Evolutionary conservation across 2,797 vertebrate species (phyloP), one percentile per base, ranked within the genome.

Genomic region (Syngnathus rostellatus): DNA sequence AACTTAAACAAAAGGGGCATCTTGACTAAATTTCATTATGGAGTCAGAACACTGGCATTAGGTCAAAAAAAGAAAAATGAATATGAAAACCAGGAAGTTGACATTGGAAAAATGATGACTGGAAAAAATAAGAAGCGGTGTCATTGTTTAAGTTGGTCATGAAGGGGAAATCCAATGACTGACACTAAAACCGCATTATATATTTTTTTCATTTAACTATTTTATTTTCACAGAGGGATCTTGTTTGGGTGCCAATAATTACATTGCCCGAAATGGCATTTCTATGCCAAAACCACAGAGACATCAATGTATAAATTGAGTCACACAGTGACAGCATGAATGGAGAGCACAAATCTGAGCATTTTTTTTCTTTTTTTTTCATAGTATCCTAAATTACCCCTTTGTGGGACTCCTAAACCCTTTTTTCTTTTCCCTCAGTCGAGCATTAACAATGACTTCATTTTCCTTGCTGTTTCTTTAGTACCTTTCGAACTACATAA

Each of bases 1-100:
- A 66, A 53, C 62, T 0, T 64, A 2, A 64, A 41, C 41, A 21
- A 46, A 70, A 62, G 45, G 60, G 58, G 17, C 53, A 55, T 31
- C 16, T 57, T 37, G 10, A 37, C 14, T 19, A 38, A 38, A 37
- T 38, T 38, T 17, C 31, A 37, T 58, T 17, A 31, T 3, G 3
- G 54, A 17, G 54, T 31, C 25, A 57, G 55, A 58, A 16, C 55
- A 55, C 21, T 55, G 2, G 6, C 25, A 38, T 58, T 37, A 48
- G 46, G 46, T 48, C 17, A 21, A 53, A 53, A n/a, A 57, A 57
- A 37, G 54, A 37, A 57, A 57, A 57, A 17, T 19, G 55, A 37
- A 37, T 58, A 21, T 14, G 31, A 37, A 58, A 58, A 58, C 6
- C 55, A 58, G 55, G 55, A 58, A 8, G 25, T 38, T 25, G 53